These are phyloP conservation scores for Parambassis ranga DNA, from an alignment of 2,797 vertebrate genomes.

Conservation along the genomic window DNA sequence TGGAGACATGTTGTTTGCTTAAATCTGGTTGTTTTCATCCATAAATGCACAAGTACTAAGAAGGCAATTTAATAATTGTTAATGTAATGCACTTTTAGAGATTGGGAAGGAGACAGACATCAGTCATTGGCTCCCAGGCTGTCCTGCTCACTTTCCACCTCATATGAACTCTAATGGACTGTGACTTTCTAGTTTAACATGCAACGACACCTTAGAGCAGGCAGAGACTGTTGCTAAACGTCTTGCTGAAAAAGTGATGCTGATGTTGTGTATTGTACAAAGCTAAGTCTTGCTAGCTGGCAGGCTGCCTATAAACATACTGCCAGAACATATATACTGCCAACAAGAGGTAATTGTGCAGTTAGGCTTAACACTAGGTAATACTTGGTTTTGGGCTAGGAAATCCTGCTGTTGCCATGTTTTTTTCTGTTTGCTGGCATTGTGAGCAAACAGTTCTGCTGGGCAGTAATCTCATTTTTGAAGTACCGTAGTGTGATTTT, in stretches of 20 bases:
- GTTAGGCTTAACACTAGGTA: conserved; percentile 36
- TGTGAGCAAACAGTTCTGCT: conserved; percentile 7
- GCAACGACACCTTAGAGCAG: conserved; percentile 53
- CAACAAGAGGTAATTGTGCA: conserved; percentile 50
- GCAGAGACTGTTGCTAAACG: conserved; percentile 24
- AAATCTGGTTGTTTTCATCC: conserved; percentile 32
- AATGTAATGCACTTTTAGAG: conserved; percentile 57
- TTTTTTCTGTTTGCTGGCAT: conserved; percentile 23
- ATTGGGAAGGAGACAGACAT: conserved; percentile 54
- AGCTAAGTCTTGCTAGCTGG: conserved; percentile 33
- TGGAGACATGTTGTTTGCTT: conserved; percentile 27
- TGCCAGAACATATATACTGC: conserved; percentile 35
- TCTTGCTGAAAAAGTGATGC: conserved; percentile 19
- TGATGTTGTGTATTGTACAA: conserved; percentile 35
- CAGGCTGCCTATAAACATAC: conserved; percentile 28
- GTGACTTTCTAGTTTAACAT: conserved; percentile 62
- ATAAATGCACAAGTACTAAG: conserved; percentile 21
- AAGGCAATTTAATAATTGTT: conserved; percentile 44
- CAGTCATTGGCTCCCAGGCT: conserved; percentile 51
- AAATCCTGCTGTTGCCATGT: conserved; percentile 19
- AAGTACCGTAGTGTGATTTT: conserved; percentile 9
- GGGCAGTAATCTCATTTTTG: conserved; percentile 16
- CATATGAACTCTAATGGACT: conserved; percentile 68
- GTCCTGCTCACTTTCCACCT: conserved; percentile 65
- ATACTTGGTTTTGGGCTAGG: conserved; percentile 32